A percentile compares a stretch with the other conserved stretches of the same genome.
Evolutionary conservation across 2,113 vertebrate genomes (phyloP).

Genomic region (Oncorhynchus keta): DNA sequence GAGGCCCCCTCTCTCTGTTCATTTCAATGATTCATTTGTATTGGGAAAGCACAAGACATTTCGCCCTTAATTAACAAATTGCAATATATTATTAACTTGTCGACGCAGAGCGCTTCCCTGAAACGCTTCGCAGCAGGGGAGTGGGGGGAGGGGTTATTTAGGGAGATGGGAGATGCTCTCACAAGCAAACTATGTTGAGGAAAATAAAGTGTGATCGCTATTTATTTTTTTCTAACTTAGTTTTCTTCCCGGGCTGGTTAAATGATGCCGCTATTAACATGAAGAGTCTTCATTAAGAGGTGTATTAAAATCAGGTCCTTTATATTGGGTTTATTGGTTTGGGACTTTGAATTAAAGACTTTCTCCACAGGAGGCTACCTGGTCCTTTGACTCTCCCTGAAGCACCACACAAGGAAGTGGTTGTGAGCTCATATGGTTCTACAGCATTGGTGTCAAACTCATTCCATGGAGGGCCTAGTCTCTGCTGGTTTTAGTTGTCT

Average conservation of each 20-base stretch:
- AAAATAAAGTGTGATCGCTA: neutral
- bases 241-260: constrained; percentile 38
- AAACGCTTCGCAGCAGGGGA: constrained; percentile 51
- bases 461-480: no score
- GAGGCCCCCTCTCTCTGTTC: constrained; percentile 35
- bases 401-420: neutral
- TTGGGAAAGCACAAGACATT: constrained; percentile 53
- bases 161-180: constrained; percentile 10
- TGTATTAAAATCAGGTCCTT: constrained; percentile 33
- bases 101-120: constrained; percentile 44
- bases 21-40: constrained; percentile 53
- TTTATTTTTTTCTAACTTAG: constrained; percentile 29
- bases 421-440: neutral
- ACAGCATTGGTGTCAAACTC: no score
- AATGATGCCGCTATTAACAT: constrained; percentile 43
- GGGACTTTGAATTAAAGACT: neutral
- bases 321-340: constrained; percentile 20
- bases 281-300: constrained; percentile 37
- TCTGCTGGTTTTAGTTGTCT: no score
- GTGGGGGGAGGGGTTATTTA: constrained; percentile 10
- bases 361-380: neutral
- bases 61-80: constrained; percentile 62
- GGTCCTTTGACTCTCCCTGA: neutral
- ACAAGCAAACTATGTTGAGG: no score
- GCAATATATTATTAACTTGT: constrained; percentile 58